Conservation (phyloP, 2,797 vertebrate species). For the Paratrypauchen microcephalus region DNA sequence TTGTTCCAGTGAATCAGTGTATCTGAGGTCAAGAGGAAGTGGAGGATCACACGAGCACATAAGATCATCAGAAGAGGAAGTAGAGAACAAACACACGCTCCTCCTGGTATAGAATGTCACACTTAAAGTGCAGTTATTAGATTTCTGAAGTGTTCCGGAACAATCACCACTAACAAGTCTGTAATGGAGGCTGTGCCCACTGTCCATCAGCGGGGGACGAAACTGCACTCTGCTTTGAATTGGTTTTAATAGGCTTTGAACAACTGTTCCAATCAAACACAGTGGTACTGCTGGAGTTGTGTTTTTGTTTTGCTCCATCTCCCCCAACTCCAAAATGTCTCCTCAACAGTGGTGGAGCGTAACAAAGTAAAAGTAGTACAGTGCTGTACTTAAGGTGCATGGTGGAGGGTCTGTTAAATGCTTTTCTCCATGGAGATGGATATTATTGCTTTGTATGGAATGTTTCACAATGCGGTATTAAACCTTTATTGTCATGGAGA, state of each 20-base stretch:
- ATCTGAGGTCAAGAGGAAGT: background rate
- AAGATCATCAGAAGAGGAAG: background rate
- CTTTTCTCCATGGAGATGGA: too few species aligned
- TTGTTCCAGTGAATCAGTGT: background rate
- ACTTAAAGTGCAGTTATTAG: slow-evolving; percentile 1
- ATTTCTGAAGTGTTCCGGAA: slow-evolving; percentile 3
- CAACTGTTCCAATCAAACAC: background rate
- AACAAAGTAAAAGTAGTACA: too few species aligned
- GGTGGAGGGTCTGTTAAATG: too few species aligned
- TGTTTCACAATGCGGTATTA: too few species aligned
- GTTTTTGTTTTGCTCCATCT: too few species aligned
- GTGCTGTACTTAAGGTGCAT: too few species aligned
- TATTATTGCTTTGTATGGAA: too few species aligned
- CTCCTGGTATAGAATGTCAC: background rate
- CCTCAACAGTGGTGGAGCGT: too few species aligned
- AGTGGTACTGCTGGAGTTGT: background rate
- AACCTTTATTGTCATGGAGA: too few species aligned
- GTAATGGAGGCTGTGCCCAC: background rate
- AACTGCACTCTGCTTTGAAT: background rate
- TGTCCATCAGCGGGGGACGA: background rate
- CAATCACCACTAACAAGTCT: background rate
- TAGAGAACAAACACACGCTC: background rate
- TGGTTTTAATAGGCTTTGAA: background rate
- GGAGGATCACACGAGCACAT: background rate
- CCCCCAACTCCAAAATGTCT: too few species aligned